Evolutionary conservation across 2,113 vertebrate genomes (phyloP).

Genomic region (Oceanodroma tethys): DNA sequence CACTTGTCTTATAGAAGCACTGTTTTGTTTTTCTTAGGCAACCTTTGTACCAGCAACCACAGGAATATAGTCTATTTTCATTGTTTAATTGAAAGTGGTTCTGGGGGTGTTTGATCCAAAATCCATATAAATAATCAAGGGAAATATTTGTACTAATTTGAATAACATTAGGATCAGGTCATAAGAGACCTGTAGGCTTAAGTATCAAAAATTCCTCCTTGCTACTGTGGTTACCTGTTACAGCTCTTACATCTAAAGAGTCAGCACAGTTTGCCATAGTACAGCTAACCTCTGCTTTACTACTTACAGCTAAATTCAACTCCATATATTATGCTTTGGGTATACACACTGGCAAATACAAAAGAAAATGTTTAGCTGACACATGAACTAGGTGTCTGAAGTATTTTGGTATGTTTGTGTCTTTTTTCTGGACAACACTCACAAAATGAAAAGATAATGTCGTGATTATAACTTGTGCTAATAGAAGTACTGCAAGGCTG

Average conservation of each 20-base stretch:
- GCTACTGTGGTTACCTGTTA: not conserved
- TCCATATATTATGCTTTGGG: not conserved
- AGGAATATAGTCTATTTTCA: not conserved
- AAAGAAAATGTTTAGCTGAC: not conserved
- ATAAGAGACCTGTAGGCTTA: not conserved
- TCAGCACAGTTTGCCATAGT: not conserved
- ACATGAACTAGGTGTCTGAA: not conserved
- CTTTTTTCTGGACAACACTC: not conserved
- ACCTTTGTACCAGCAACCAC: not conserved
- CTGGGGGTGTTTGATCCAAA: not conserved
- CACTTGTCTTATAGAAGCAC: not conserved
- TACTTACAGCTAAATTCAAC: not conserved
- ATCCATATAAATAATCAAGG: not conserved
- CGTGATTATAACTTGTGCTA: not conserved
- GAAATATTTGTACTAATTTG: not conserved
- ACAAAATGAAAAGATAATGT: not conserved
- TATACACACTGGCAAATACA: not conserved
- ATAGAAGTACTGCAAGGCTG: not conserved
- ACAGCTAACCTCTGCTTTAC: not conserved
- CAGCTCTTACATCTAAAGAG: not conserved
- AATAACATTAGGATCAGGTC: not conserved
- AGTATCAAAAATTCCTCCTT: not conserved
- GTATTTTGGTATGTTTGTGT: not conserved
- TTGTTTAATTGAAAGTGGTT: not conserved
- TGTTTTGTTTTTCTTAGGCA: not conserved